phyloP scores from a whole-genome alignment of 2,113 vertebrate genomes.

The Holacanthus passer region DNA sequence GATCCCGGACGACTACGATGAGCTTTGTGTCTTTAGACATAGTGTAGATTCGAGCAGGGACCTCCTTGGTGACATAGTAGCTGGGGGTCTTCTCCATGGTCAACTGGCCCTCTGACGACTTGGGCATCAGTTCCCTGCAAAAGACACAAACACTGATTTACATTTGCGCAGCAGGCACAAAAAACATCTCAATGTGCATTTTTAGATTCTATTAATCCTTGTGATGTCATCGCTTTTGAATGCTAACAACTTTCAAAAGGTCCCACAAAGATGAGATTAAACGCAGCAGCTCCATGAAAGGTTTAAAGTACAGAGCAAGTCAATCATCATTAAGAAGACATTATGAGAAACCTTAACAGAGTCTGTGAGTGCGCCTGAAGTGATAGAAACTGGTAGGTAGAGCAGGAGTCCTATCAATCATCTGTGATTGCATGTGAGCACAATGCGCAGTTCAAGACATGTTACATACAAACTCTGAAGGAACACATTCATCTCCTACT shows the following conservation, averaged over 20 bases:
- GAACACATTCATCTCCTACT: constrained; percentile 58
- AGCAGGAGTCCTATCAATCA: constrained; percentile 44
- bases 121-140: constrained; percentile 92
- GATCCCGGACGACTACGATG: constrained; percentile 95
- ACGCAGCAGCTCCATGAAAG: constrained; percentile 10
- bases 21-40: constrained; percentile 94
- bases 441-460: constrained; percentile 48
- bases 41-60: constrained; percentile 91
- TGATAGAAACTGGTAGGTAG: constrained; percentile 44
- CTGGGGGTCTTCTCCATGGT: constrained; percentile 98
- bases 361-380: constrained; percentile 3
- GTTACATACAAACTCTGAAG: constrained; percentile 53
- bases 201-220: constrained; percentile 11
- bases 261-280: constrained; percentile 11
- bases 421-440: constrained; percentile 27
- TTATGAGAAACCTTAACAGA: constrained; percentile 22
- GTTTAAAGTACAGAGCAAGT: constrained; percentile 28
- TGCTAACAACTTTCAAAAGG: constrained; percentile 7
- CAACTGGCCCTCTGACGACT: constrained; percentile 91
- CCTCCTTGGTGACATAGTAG: constrained; percentile 93
- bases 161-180: constrained; percentile 7
- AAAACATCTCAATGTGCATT: background rate
- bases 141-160: constrained; percentile 52
- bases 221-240: background rate
- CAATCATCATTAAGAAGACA: constrained; percentile 33